Conservation (phyloP, 2,888 invertebrate species). For the Eristalis intricaria region DNA sequence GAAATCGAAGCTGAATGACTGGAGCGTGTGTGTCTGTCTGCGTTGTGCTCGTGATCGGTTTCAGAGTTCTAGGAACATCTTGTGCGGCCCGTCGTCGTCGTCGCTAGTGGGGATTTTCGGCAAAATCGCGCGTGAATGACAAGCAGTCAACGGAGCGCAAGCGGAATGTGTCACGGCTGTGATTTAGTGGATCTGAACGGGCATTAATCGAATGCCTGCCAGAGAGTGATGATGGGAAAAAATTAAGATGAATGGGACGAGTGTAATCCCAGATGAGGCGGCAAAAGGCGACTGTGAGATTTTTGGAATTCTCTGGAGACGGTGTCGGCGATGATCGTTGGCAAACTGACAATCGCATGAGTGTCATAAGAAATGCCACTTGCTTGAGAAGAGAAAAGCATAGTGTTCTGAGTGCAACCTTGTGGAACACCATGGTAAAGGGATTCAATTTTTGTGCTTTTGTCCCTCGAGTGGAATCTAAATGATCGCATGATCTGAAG, state of each 20-base stretch:
- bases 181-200: not conserved
- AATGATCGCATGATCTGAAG: no score
- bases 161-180: slow-evolving; percentile 29
- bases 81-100: not conserved
- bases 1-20: not conserved
- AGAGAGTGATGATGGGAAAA: not conserved
- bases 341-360: no score
- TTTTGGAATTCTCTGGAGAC: not conserved
- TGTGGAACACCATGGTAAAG: no score
- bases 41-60: not conserved
- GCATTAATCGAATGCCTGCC: not conserved
- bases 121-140: not conserved
- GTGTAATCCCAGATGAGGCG: no score
- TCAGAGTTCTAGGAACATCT: not conserved
- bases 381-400: no score
- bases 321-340: not conserved
- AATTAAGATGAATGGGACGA: not conserved
- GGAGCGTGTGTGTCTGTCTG: not conserved
- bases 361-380: no score
- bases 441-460: no score
- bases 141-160: not conserved
- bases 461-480: no score
- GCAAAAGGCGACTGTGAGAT: not conserved
- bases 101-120: not conserved
- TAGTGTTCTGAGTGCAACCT: no score